phyloP scores from a whole-genome alignment of 2,797 vertebrate species.

The Microctenopoma lineatum region DNA sequence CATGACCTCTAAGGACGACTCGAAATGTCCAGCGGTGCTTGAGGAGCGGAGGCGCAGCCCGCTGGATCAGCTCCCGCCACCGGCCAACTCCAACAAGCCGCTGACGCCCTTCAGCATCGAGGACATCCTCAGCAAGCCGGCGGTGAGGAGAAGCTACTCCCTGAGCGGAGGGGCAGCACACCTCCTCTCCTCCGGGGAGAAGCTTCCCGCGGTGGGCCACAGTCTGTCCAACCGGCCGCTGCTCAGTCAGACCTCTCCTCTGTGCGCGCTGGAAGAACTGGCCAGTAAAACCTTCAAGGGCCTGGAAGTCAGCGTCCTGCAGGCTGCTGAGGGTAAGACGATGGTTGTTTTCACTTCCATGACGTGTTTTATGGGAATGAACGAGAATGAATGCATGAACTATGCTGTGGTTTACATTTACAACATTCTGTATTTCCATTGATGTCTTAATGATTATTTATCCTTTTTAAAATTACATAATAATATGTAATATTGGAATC shows the following conservation, averaged over 20 bases:
- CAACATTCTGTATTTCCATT: too few relatives aligned
- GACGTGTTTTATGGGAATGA: not conserved
- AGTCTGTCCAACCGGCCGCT: constrained; percentile 83
- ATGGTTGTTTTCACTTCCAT: not conserved
- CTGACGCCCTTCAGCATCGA: constrained; percentile 96
- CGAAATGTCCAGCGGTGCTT: constrained; percentile 83
- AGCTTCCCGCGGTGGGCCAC: constrained; percentile 84
- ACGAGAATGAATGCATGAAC: too few relatives aligned
- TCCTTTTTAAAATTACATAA: too few relatives aligned
- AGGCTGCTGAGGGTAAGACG: constrained; percentile 86
- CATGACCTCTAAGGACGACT: constrained; percentile 92
- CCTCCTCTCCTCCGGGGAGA: constrained; percentile 85
- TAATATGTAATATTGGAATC: too few relatives aligned
- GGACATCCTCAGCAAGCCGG: constrained; percentile 95
- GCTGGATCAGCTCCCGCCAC: constrained; percentile 91
- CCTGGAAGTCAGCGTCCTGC: constrained; percentile 86
- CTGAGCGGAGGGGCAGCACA: constrained; percentile 85
- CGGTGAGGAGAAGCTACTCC: constrained; percentile 87
- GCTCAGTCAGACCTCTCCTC: constrained; percentile 81
- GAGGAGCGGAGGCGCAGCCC: constrained; percentile 90
- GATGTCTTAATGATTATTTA: too few relatives aligned
- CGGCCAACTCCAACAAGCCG: constrained; percentile 94
- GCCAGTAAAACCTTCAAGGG: constrained; percentile 91
- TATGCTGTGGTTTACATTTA: too few relatives aligned
- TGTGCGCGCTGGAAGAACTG: constrained; percentile 91